phyloP scores from a whole-genome alignment of 2,113 vertebrate species.

The Uropsilus gracilis region DNA sequence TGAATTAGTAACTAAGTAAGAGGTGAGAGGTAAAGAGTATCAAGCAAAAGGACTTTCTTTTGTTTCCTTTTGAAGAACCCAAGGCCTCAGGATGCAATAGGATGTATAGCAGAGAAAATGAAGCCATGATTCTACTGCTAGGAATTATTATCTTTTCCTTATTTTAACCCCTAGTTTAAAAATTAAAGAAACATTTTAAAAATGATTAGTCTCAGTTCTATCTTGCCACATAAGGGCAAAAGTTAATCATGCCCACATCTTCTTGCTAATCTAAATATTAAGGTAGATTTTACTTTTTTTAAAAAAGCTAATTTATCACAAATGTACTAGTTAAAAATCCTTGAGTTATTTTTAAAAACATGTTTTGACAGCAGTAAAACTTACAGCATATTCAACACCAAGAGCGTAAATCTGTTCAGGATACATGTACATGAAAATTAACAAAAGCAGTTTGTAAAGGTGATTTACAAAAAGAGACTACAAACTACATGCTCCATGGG shows the following conservation, averaged over 20 bases:
- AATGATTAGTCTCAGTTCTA: conserved; percentile 12
- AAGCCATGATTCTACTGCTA: background rate
- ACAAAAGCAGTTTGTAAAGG: conserved; percentile 43
- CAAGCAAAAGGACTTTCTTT: background rate
- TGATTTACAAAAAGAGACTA: background rate
- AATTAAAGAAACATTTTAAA: conserved; percentile 22
- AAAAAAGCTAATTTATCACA: conserved; percentile 63
- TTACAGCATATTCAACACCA: conserved; percentile 58
- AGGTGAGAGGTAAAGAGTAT: background rate
- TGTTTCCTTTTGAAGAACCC: background rate
- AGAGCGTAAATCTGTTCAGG: conserved; percentile 53
- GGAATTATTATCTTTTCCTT: conserved; percentile 24
- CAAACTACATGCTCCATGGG: conserved; percentile 15
- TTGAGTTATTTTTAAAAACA: conserved; percentile 69
- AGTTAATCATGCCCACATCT: conserved; percentile 61
- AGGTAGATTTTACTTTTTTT: conserved; percentile 54
- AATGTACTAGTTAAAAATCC: conserved; percentile 56
- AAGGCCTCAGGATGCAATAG: background rate
- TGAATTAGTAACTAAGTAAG: background rate
- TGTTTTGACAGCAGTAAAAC: conserved; percentile 68
- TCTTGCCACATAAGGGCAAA: conserved; percentile 45
- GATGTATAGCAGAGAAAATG: background rate
- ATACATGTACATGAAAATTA: conserved; percentile 58
- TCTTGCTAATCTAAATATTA: conserved; percentile 61
- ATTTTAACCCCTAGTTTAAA: conserved; percentile 47